Base-by-base conservation (phyloP, 2,888 invertebrate genomes). In the Danaus chrysippus region DNA sequence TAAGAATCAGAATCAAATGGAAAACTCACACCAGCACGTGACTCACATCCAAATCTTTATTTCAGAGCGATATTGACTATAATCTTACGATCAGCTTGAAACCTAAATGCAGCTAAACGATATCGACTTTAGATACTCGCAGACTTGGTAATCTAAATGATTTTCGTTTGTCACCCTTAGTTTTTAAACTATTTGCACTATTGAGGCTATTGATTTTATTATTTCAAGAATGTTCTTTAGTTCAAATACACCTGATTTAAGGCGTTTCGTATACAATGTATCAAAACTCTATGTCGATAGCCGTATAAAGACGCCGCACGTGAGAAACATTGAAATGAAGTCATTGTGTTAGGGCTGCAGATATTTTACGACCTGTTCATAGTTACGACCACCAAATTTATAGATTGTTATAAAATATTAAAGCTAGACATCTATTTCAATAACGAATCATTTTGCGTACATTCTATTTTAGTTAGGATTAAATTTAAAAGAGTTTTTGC, bases 1-100 rank as follows among this genome's bases (percentile, higher is more conserved):
- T 49, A 49, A 15, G 17, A 10, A 10, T 49, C 49, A 17, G 17
- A 10, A 49, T 43, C n/a, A n/a, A 46, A 17, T 49, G 49, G 49
- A 10, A 34, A 17, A 15, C 49, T 10, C 11, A 49, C 49, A 17
- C 49, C 59, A 44, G 43, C 46, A 56, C 70, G 70, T 68, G 68
- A 63, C 58, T 61, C 43, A 67, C 66, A 61, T 71, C 55, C 65
- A 59, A 64, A 67, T 65, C 59, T 19, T 49, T 59, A 34, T 54
- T 67, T 55, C 42, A 60, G 57, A 53, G 46, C 13, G 46, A 41
- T 65, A 69, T 49, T 49, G 49, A 49, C 49, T 49, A 49, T 49
- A 49, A 15, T 49, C 17, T 49, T 49, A 15, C 49, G 49, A 49
- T 49, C 17, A 49, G 49, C 46, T 46, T 43, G 13, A 46, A 12